Evolutionary conservation across 1,140 invertebrate genomes (phyloP).

Genomic region (Eubasilissa regina): DNA sequence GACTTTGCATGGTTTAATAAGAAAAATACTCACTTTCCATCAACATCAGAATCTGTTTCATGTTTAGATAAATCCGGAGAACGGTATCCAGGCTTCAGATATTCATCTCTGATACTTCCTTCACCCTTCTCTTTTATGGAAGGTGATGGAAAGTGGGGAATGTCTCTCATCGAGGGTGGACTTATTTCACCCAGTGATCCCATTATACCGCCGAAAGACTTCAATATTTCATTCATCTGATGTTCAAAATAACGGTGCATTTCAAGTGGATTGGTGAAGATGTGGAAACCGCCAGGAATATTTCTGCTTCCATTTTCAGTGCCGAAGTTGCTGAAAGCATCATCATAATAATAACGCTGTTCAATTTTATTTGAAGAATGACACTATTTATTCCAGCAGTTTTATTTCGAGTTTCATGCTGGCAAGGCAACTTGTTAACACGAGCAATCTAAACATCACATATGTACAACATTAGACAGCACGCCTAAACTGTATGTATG

Average conservation of each 20-base stretch:
- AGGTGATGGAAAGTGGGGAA: neutral
- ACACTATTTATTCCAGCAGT: too few relatives aligned
- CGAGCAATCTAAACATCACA: too few relatives aligned
- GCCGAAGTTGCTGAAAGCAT: slow-evolving; percentile 2
- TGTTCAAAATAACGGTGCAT: slow-evolving; percentile 61
- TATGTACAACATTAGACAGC: too few relatives aligned
- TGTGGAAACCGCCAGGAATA: slow-evolving; percentile 29
- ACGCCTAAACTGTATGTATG: too few relatives aligned
- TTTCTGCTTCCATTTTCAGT: slow-evolving; percentile 7
- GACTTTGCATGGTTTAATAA: too few relatives aligned
- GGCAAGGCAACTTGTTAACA: too few relatives aligned
- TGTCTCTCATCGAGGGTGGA: neutral
- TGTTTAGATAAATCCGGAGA: slow-evolving; percentile 51
- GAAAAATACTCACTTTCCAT: slow-evolving; percentile 69
- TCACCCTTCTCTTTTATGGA: slow-evolving; percentile 19
- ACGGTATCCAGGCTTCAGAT: slow-evolving; percentile 68
- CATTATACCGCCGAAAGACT: slow-evolving; percentile 48
- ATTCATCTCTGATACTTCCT: slow-evolving; percentile 65
- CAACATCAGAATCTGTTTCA: slow-evolving; percentile 69
- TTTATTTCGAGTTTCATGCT: too few relatives aligned
- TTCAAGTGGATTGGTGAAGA: slow-evolving; percentile 61
- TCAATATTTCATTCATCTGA: slow-evolving; percentile 52
- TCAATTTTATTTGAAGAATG: too few relatives aligned
- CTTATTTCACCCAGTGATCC: slow-evolving; percentile 33
- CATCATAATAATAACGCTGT: too few relatives aligned